Evolutionary conservation across 2,113 vertebrate genomes (phyloP), one percentile per base, ranked within the genome.

Genomic region (Salvelinus sp.): DNA sequence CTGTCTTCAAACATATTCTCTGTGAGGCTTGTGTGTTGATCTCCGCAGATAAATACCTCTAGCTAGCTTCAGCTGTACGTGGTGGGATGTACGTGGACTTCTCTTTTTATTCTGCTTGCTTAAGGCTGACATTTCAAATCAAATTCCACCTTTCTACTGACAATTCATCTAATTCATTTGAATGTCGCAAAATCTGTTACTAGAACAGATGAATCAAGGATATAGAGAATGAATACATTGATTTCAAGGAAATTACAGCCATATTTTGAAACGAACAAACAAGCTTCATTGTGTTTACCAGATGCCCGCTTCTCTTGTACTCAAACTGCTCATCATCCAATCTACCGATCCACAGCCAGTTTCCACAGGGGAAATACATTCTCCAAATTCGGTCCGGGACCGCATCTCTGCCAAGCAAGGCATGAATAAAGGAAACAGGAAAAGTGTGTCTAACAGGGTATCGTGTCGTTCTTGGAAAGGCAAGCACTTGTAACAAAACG

Each of bases 231-330:
- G n/a, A 20, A 18, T 57, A 57, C 16, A 14, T 57, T 20, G 14
- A 57, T 57, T 22, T 63, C 9, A 63, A 63, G 22, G 20, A 2
- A 63, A 63, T 63, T 10, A 66, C 23, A 25, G 22, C 0, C 64
- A 66, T 63, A 38, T 6, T 14, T 16, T 54, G 78, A 69, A 71
- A 70, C 68, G 27, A 73, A 57, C 25, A 80, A 84, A 68, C 23
- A 79, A 66, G 75, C 58, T 73, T 87, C 71, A 84, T 86, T 86
- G 81, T 72, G 69, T 20, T 68, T 38, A 79, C 82, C 83, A 88
- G 83, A 90, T 89, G 89, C 60, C 28, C 54, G 30, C 38, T 50
- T 80, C 25, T 70, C n/a, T 67, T n/a, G 0, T 16, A 63, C 71
- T 74, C 58, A 68, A 58, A 74, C 79, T 44, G 38, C 38, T 44